Base-by-base conservation (phyloP, 2,888 invertebrate genomes). In the Drosophila basisetae region DNA sequence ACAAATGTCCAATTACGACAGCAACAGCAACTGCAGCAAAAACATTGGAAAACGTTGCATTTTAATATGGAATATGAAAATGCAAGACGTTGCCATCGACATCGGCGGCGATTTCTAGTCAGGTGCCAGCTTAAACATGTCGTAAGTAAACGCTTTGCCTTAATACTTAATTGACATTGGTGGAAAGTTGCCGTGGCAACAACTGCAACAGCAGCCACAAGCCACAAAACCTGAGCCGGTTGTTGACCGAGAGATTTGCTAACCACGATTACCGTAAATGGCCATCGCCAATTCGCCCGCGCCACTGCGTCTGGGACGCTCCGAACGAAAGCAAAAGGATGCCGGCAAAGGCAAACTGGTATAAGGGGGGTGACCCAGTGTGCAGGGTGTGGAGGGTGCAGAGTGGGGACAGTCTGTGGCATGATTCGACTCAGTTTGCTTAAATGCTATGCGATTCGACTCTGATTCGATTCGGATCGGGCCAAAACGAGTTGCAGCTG, bases 321-420 rank as follows among this genome's bases (percentile, higher is more conserved):
- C 22, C 49, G n/a, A 81, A 81, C 70, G 87, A 86, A 85, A 89
- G 89, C 85, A 86, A 89, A 89, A 86, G 89, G 89, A 85, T 80
- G 76, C 64, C 52, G 28, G 55, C 54, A 25, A n/a, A 50, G 16
- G 61, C 54, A 16, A 30, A 50, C 30, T 25, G 30, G 28, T 33
- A 31, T 7, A 18, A 25, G 30, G 47, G 25, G 28, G 18, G 35
- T 0, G 33, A 5, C 16, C 13, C 35, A 13, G 13, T 35, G 4
- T 35, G 0, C 35, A 35, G 35, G 53, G 1, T 6, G 54, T 13
- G 60, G 61, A 9, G 22, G 13, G 22, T 47, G 47, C 7, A 47
- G 47, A 25, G 47, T 25, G 25, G 25, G 25, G 47, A 47, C 22
- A 16, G 16, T 25, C 16, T 4, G 25, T 25, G 25, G 16, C 25